phyloP scores from a whole-genome alignment of 2,888 invertebrate species.

The Ecliptopera silaceata region DNA sequence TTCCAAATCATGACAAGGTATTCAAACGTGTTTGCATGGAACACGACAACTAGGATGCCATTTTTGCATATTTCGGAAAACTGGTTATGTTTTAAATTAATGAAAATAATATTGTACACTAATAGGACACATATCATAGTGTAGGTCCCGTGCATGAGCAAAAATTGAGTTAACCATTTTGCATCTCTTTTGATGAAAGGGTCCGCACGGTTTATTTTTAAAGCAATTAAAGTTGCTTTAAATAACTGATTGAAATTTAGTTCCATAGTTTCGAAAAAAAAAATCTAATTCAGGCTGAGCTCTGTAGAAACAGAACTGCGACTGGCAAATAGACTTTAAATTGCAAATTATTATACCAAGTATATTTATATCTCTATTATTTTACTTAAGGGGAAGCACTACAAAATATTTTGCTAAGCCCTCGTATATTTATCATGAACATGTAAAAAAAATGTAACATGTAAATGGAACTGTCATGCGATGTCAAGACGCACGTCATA shows the following conservation, averaged over 20 bases:
- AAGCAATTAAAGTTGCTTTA: slow-evolving; percentile 20
- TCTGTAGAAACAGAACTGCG: no score
- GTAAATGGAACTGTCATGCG: no score
- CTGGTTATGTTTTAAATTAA: slow-evolving; percentile 32
- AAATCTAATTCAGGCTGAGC: neutral
- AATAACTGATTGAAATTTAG: slow-evolving; percentile 40
- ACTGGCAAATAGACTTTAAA: no score
- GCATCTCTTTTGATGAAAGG: slow-evolving; percentile 32
- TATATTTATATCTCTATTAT: no score
- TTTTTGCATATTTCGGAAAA: slow-evolving; percentile 39
- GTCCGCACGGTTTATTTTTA: slow-evolving; percentile 30
- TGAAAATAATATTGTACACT: slow-evolving; percentile 31
- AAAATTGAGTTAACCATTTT: slow-evolving; percentile 36
- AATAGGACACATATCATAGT: slow-evolving; percentile 11
- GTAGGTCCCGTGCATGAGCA: slow-evolving; percentile 18
- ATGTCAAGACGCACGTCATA: no score
- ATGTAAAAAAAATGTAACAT: no score
- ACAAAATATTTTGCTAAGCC: no score
- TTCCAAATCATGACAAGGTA: slow-evolving; percentile 39
- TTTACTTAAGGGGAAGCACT: neutral
- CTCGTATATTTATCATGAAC: no score
- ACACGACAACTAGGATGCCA: slow-evolving; percentile 26
- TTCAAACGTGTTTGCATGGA: slow-evolving; percentile 17
- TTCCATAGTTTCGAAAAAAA: slow-evolving; percentile 29
- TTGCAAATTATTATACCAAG: no score